Base-by-base conservation (phyloP, 2,888 invertebrate genomes). In the Dinocampus coccinellae region DNA sequence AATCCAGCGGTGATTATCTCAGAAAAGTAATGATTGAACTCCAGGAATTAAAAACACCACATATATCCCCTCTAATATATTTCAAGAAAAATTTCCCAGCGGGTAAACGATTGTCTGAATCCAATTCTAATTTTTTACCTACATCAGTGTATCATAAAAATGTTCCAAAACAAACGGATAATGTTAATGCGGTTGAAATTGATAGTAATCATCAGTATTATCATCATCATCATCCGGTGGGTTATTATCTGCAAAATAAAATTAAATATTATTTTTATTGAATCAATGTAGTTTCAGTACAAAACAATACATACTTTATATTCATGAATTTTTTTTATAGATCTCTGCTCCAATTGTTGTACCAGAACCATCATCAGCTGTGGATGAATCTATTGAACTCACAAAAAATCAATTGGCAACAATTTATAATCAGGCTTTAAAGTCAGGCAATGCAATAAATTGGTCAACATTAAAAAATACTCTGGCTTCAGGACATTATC, bases 381-480 rank as follows among this genome's bases (percentile, higher is more conserved):
- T 68, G 61, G 72, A 67, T 58, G 74, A 73, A 42, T 73, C 83
- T 7, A 73, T 88, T 22, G 82, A 83, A 16, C 77, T 87, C 11
- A 86, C 87, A 2, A 87, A 85, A 69, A 85, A 88, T 1, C 89
- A 90, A 79, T 80, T 90, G 9, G 85, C 88, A 1, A 84, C 88
- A 0, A 78, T 90, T 58, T 90, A 90, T 75, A 87, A 89, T 73
- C 85, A 88, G 47, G 90, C 90, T 1, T 76, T 89, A 10, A 77
- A 83, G 33, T 84, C 83, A 74, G 87, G 86, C 47, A 80, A 83
- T 26, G 75, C 79, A 0, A 76, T 83, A 10, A 80, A 83, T 62
- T 67, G 86, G 13, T 74, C 81, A 3, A 72, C 79, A 16, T 74
- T 83, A 13, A 81, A 72, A 16, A 78, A 78, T 57, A 75, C 77